Percentiles rank a stretch among this genome's conserved stretches.
Evolutionary conservation across 2,113 vertebrate genomes (phyloP).

Genomic region (Etheostoma spectabile): DNA sequence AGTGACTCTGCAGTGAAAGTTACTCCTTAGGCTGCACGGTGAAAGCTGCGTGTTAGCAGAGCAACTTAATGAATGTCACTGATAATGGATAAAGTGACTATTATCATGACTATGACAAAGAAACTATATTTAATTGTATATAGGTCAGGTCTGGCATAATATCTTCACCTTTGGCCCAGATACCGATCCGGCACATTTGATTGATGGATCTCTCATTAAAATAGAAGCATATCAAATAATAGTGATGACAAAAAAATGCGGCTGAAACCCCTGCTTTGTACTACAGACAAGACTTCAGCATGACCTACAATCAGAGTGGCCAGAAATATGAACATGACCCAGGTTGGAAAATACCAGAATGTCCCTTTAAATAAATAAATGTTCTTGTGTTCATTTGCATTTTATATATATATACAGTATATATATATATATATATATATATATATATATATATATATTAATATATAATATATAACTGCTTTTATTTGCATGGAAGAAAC

Average conservation of each 20-base stretch:
- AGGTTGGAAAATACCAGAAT: not conserved
- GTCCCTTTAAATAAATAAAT: not conserved
- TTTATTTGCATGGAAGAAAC: conserved; percentile 13
- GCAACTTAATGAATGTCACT: not conserved
- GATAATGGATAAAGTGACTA: not conserved
- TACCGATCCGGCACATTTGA: not conserved
- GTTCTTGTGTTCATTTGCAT: not conserved
- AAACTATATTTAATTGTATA: not conserved
- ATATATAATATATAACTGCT: no score
- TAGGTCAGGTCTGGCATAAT: not conserved
- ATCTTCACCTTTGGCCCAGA: not conserved
- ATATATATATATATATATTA: no score
- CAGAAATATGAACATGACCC: not conserved
- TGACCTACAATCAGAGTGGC: not conserved
- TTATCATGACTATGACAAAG: not conserved
- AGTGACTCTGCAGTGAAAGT: not conserved
- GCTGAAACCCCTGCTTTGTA: not conserved
- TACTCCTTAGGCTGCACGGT: no score
- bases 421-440: no score
- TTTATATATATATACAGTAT: not conserved
- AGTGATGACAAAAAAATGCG: not conserved
- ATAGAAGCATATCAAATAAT: not conserved
- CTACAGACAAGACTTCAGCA: not conserved
- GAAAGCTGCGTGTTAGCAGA: not conserved
- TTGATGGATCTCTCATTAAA: not conserved